Evolutionary conservation across 2,113 vertebrate species (phyloP).

Genomic region (Triplophysa rosa): DNA sequence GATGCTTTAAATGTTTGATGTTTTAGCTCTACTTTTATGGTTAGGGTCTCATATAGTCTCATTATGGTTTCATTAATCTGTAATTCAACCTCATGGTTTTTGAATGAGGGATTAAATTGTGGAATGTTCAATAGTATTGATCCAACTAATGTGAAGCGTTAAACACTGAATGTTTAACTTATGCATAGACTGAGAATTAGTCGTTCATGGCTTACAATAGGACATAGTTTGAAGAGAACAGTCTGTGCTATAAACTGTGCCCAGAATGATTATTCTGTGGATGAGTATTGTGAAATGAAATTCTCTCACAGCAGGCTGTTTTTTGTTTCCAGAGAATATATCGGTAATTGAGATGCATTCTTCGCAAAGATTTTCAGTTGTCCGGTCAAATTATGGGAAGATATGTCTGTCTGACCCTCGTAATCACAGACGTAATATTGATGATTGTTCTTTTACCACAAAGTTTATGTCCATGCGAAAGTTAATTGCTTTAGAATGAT

Average conservation of each 20-base stretch:
- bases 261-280: conserved; percentile 56
- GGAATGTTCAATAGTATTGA: conserved; percentile 46
- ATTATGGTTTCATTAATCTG: conserved; percentile 48
- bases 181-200: conserved; percentile 40
- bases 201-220: conserved; percentile 33
- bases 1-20: neutral
- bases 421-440: conserved; percentile 22
- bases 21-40: neutral
- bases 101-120: conserved; percentile 44
- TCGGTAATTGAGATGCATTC: conserved; percentile 24
- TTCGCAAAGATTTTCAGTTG: conserved; percentile 41
- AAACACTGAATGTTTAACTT: conserved; percentile 32
- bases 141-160: conserved; percentile 33
- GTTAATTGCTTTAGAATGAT: conserved; percentile 67
- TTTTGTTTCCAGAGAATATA: neutral
- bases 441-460: conserved; percentile 62
- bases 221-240: conserved; percentile 42
- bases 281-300: conserved; percentile 52
- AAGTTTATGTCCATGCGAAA: conserved; percentile 51
- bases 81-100: conserved; percentile 37
- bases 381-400: conserved; percentile 63
- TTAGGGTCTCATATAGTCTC: neutral
- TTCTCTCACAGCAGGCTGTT: conserved; percentile 34
- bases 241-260: conserved; percentile 48
- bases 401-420: conserved; percentile 32